Percentiles rank a stretch among this genome's conserved stretches.
phyloP scores from a whole-genome alignment of 2,113 vertebrate species.

The Ellobius talpinus region DNA sequence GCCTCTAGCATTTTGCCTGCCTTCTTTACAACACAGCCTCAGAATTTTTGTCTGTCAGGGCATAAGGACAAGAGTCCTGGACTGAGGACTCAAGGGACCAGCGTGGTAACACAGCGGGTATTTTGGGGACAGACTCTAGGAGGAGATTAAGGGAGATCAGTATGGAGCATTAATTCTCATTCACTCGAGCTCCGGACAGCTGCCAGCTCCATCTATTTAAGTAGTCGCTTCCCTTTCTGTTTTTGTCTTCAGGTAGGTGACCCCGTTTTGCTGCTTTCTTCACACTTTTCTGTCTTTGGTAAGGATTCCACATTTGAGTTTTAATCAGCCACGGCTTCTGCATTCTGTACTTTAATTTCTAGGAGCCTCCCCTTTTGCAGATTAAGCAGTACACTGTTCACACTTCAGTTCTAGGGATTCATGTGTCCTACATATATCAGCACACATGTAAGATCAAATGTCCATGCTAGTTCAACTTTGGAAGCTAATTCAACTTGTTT shows the following conservation, averaged over 20 bases:
- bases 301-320: neutral
- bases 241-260: neutral
- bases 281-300: neutral
- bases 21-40: neutral
- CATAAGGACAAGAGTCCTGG: rapidly evolving
- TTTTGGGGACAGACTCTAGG: neutral
- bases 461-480: conserved; percentile 52
- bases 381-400: conserved; percentile 50
- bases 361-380: neutral
- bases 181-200: no score
- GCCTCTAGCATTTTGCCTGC: neutral
- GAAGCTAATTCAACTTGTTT: conserved; percentile 58
- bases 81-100: neutral
- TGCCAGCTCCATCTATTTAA: neutral
- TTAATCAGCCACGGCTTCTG: neutral
- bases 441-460: conserved; percentile 46
- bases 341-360: conserved; percentile 25
- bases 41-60: neutral
- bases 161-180: neutral
- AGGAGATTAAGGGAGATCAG: neutral
- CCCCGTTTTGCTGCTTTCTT: neutral
- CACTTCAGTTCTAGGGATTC: neutral
- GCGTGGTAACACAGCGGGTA: rapidly evolving
- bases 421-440: neutral
- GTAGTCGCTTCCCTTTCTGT: neutral